A percentile compares a stretch with the other conserved stretches of the same genome.
Conservation (phyloP, 1,140 invertebrate species). For the Brachionus plicatilis region DNA sequence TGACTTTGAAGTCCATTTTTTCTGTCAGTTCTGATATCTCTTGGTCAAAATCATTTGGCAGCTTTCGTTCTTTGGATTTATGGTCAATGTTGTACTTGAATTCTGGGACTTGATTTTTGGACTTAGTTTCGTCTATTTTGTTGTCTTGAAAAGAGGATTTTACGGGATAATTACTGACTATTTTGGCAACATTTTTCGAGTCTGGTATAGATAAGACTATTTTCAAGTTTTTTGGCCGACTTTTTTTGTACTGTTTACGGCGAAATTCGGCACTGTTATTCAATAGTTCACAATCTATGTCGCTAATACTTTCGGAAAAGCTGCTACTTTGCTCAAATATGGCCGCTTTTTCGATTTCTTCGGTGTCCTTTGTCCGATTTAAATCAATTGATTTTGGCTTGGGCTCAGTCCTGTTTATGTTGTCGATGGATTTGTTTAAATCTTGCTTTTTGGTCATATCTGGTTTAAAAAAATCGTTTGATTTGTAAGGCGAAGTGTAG, state of each 20-base stretch:
- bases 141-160: background rate
- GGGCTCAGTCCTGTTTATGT: background rate
- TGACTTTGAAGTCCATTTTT: background rate
- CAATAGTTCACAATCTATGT: background rate
- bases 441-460: background rate
- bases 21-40: background rate
- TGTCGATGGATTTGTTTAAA: background rate
- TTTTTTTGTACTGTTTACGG: background rate
- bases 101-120: background rate
- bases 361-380: background rate
- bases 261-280: background rate
- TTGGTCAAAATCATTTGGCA: background rate
- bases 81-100: background rate
- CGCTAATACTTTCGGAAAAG: background rate
- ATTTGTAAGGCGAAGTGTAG: background rate
- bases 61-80: background rate
- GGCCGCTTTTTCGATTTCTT: conserved; percentile 20
- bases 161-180: background rate
- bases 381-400: background rate
- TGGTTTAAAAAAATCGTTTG: background rate
- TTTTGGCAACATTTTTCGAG: background rate
- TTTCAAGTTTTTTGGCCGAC: background rate
- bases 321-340: conserved; percentile 18
- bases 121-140: background rate
- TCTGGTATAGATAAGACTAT: background rate